Conservation (phyloP, 2,797 vertebrate species). For the Acanthiza pusilla region DNA sequence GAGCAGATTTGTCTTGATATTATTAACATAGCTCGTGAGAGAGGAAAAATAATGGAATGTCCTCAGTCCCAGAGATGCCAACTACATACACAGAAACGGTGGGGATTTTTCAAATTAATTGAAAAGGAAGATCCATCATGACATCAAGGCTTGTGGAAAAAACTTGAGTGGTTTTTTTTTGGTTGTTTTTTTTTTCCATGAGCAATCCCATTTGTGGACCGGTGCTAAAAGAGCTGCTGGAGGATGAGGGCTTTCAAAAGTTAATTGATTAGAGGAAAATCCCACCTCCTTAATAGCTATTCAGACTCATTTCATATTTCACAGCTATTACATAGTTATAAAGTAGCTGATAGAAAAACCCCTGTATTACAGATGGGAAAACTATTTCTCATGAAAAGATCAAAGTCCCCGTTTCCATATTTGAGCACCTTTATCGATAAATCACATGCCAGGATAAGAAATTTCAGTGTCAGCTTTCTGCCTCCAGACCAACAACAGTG, state of each 20-base stretch:
- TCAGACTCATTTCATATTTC: slow-evolving; percentile 35
- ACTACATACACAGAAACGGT: not conserved
- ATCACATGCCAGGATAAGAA: slow-evolving; percentile 3
- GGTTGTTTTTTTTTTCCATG: not conserved
- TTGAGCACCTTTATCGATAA: slow-evolving; percentile 29
- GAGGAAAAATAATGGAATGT: not conserved
- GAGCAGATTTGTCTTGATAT: slow-evolving; percentile 15
- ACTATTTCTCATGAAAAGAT: slow-evolving; percentile 43
- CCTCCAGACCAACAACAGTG: not conserved
- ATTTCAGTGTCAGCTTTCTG: not conserved
- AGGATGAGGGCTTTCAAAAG: slow-evolving; percentile 40
- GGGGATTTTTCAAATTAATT: not conserved
- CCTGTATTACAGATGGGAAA: slow-evolving; percentile 41
- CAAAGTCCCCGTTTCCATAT: slow-evolving; percentile 30
- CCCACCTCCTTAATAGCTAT: slow-evolving; percentile 39
- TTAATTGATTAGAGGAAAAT: slow-evolving; percentile 64
- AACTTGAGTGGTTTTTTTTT: not conserved
- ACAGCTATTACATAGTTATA: slow-evolving; percentile 35
- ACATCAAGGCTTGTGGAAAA: not conserved
- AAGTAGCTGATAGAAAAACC: slow-evolving; percentile 39
- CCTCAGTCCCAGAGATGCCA: not conserved
- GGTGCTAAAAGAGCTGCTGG: not conserved
- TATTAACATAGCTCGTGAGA: not conserved
- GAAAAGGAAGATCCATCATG: slow-evolving; percentile 2
- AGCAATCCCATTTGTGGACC: not conserved